Evolutionary conservation across 1,140 invertebrate species (phyloP), one percentile per base, ranked within the genome.

Genomic region (Cydia splendana): DNA sequence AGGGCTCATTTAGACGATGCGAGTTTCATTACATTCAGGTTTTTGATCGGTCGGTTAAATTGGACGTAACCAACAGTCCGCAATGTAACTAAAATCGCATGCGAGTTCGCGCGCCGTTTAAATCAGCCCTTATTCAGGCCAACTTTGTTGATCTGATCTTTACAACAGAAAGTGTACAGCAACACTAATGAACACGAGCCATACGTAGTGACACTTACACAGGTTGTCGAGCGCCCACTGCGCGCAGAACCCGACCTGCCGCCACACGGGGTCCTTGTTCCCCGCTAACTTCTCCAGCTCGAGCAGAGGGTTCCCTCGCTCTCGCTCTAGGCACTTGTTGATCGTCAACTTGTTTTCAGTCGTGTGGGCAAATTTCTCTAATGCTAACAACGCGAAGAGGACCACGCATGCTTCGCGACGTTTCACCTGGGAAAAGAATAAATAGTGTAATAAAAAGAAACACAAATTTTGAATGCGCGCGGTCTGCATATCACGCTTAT

Each of bases 281-380:
- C 85, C 75, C 7, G 93, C 87, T 91, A 95, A 95, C 77, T 93
- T 92, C 91, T 98, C 97, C 78, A 98, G 90, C 75, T 87, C 88
- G 76, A 95, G 81, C 30, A 97, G 92, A 65, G 95, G 97, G 93
- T 97, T 95, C 65, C 94, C 93, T 20, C 92, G 82, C 76, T 95
- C 93, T 67, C 85, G 82, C 81, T 94, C 91, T 65, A 98, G 87
- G 76, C 94, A 93, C 85, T 95, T 95, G 80, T 95, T 95, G 81
- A 98, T 98, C 9, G 95, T 96, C 80, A 95, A 88, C 94, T 98
- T 98, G 93, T 98, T 98, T 92, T 98, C 97, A 93, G 97, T 97
- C 80, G 98, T 98, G 94, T 98, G 97, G 78, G 98, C 97, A 94
- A 98, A 98, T 93, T 99, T 99, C 92, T 99, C 98, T 81, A 99